Base-by-base conservation (phyloP, 2,113 vertebrate genomes). In the Poeciliopsis prolifica region DNA sequence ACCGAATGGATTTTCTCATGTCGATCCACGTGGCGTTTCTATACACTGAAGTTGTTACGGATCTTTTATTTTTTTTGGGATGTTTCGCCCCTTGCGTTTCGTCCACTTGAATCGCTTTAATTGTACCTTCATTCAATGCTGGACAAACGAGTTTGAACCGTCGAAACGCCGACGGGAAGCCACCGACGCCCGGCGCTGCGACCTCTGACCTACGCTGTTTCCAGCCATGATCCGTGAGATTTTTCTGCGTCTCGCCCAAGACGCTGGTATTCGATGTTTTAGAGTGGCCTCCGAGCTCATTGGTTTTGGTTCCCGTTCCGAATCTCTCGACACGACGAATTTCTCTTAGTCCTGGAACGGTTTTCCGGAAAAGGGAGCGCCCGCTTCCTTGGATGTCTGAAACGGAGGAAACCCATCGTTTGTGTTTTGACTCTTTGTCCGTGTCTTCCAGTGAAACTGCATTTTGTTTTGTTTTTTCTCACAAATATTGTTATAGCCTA, bases 91-190 rank as follows among this genome's bases (percentile, higher is more conserved):
- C 51, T 17, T 68, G 51, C 9, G 11, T 58, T 58, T 54, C 15
- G 24, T 54, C 2, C 51, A 3, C 9, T 58, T 58, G 5, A n/a
- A n/a, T 11, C n/a, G 24, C 17, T 1, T 37, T 14, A n/a, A 35
- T 44, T 33, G 8, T 79, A 5, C 26, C 4, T 1, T 65, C n/a
- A 31, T 24, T 79, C 51, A 81, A 92, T 95, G 93, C 90, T 96
- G 92, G 89, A 93, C 68, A 92, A 51, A 61, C 28, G 8, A 24
- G 28, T 48, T 48, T 83, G 74, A 33, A 5, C 31, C 2, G 3
- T 29, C 29, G 29, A 29, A 3, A 29, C 29, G 29, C 3, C 29
- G 29, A 29, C 29, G 29, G 29, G 29, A 29, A 29, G 3, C 29
- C 2, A 28, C 28, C 28, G 28, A 28, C 28, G 28, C 28, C 28